Evolutionary conservation across 2,113 vertebrate genomes (phyloP).

Genomic region (Phalacrocorax carbo): DNA sequence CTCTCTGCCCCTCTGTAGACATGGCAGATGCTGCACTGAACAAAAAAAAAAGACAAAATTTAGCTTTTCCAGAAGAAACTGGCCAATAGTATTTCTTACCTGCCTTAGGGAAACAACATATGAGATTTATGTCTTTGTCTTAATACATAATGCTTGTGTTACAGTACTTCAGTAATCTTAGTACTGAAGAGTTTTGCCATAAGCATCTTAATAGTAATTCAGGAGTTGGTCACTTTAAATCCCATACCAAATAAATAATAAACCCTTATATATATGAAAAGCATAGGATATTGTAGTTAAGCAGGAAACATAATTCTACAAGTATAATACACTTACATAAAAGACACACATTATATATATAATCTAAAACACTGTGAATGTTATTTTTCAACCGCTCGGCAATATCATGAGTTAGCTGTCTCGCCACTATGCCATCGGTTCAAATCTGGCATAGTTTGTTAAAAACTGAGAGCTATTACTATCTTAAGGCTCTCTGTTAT

Average conservation of each 20-base stretch:
- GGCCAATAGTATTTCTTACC: neutral
- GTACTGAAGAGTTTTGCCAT: neutral
- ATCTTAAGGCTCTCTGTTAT: neutral
- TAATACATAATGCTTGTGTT: neutral
- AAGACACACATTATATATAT: too few relatives aligned
- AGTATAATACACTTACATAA: neutral
- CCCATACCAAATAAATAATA: neutral
- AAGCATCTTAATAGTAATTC: neutral
- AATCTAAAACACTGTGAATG: neutral
- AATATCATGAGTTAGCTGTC: neutral
- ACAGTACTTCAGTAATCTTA: neutral
- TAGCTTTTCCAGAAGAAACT: neutral
- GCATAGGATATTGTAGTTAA: neutral
- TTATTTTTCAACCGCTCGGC: neutral
- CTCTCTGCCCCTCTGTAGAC: slow-evolving; percentile 97
- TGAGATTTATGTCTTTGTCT: neutral
- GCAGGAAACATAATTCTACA: neutral
- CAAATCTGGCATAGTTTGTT: neutral
- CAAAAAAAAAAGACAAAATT: neutral
- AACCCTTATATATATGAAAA: neutral
- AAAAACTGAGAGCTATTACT: neutral
- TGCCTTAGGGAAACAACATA: neutral
- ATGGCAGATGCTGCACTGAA: slow-evolving; percentile 84
- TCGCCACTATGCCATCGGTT: neutral
- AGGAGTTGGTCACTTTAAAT: neutral